Evolutionary conservation across 2,113 vertebrate species (phyloP).

Genomic region (Heterocephalus glaber): DNA sequence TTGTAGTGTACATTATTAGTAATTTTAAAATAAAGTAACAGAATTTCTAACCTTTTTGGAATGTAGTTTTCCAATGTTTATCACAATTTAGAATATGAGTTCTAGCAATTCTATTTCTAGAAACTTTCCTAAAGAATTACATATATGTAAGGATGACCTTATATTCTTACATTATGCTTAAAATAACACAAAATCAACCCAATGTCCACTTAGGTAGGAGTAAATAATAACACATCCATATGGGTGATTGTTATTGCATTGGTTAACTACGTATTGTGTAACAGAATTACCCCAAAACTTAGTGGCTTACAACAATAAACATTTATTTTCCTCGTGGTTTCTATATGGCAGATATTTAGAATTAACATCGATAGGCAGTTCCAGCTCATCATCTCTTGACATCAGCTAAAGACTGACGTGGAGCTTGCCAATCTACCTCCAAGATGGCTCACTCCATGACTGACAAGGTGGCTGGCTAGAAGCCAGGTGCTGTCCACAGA

Average conservation of each 20-base stretch:
- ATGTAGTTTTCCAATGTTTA: conserved; percentile 12
- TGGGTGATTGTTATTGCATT: background rate
- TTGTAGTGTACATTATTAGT: background rate
- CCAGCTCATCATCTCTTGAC: background rate
- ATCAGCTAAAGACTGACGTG: background rate
- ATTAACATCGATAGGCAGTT: background rate
- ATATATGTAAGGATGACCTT: background rate
- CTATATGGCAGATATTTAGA: background rate
- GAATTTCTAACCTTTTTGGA: conserved; percentile 26
- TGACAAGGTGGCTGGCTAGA: background rate
- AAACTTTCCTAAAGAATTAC: conserved; percentile 46
- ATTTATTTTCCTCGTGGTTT: background rate
- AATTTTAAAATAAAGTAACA: conserved; percentile 1
- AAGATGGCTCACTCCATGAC: background rate
- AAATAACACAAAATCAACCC: background rate
- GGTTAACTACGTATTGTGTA: background rate
- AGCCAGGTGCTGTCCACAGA: background rate
- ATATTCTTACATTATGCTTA: background rate
- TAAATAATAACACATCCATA: background rate
- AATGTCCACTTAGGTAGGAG: background rate
- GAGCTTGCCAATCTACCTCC: background rate
- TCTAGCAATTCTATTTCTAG: conserved; percentile 47
- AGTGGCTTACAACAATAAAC: background rate
- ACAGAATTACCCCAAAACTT: background rate
- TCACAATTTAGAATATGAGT: conserved; percentile 32